Conservation (phyloP, 2,797 vertebrate species). For the Arnoldichthys spilopterus region DNA sequence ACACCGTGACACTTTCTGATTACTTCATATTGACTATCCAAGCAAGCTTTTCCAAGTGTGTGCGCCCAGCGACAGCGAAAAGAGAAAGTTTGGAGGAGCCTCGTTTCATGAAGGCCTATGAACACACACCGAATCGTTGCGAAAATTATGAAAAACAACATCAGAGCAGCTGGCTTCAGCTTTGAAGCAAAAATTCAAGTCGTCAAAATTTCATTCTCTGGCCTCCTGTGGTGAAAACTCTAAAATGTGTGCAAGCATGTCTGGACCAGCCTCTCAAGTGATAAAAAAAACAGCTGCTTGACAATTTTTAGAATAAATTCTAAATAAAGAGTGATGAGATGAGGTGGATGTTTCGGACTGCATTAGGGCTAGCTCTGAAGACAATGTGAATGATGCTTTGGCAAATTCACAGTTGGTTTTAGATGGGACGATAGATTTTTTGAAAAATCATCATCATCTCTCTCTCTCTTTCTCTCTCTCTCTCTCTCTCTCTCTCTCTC, state of each 20-base stretch:
- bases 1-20: slow-evolving; percentile 76
- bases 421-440: slow-evolving; percentile 32
- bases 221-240: slow-evolving; percentile 10
- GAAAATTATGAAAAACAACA: slow-evolving; percentile 34
- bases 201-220: slow-evolving; percentile 16
- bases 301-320: slow-evolving; percentile 21
- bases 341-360: neutral
- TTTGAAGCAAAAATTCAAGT: slow-evolving; percentile 16
- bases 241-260: neutral
- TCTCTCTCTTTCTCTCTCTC: neutral
- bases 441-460: slow-evolving; percentile 1
- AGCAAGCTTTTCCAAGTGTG: slow-evolving; percentile 43
- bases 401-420: slow-evolving; percentile 32
- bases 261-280: neutral
- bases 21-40: slow-evolving; percentile 76
- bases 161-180: slow-evolving; percentile 4
- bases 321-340: slow-evolving; percentile 19
- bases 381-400: slow-evolving; percentile 17
- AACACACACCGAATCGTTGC: slow-evolving; percentile 22
- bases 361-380: slow-evolving; percentile 5
- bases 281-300: slow-evolving; percentile 10
- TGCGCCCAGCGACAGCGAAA: slow-evolving; percentile 19
- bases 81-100: slow-evolving; percentile 11
- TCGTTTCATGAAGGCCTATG: slow-evolving; percentile 30
- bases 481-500: slow-evolving; percentile 16